phyloP scores from a whole-genome alignment of 2,113 vertebrate species.

The Hyperoodon ampullatus region DNA sequence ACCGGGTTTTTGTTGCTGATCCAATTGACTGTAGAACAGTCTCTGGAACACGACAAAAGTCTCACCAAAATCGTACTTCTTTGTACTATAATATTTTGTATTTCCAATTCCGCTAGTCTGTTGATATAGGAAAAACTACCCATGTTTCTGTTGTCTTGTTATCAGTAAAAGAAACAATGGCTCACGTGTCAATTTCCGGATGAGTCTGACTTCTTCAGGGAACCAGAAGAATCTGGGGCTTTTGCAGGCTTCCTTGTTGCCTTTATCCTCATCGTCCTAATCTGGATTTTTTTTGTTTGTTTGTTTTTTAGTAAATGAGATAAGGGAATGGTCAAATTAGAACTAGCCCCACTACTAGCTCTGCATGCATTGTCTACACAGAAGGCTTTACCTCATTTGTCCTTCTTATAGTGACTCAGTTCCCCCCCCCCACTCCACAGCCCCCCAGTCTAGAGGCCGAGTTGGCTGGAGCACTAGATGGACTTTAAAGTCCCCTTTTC shows the following conservation, averaged over 20 bases:
- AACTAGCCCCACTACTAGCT: background rate
- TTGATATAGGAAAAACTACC: background rate
- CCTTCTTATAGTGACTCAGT: background rate
- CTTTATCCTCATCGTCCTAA: background rate
- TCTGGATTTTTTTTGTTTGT: background rate
- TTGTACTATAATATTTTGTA: slow-evolving; percentile 45
- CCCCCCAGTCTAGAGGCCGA: background rate
- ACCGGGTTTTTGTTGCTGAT: background rate
- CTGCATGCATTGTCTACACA: background rate
- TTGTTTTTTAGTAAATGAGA: background rate
- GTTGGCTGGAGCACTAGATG: slow-evolving; percentile 10
- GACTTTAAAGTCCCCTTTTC: slow-evolving; percentile 32
- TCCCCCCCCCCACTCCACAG: background rate
- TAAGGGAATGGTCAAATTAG: background rate
- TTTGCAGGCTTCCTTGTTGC: background rate
- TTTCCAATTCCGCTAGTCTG: slow-evolving; percentile 23
- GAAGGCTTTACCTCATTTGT: slow-evolving; percentile 31
- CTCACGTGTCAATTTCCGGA: background rate
- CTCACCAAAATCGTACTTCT: slow-evolving; percentile 25
- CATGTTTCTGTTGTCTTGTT: slow-evolving; percentile 10
- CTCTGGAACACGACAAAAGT: background rate
- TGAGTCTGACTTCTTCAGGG: background rate
- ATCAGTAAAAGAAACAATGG: slow-evolving; percentile 33
- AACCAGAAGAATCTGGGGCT: slow-evolving; percentile 35
- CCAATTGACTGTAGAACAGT: slow-evolving; percentile 19